Evolutionary conservation across 2,113 vertebrate species (phyloP).

Genomic region (Azemiops feae): DNA sequence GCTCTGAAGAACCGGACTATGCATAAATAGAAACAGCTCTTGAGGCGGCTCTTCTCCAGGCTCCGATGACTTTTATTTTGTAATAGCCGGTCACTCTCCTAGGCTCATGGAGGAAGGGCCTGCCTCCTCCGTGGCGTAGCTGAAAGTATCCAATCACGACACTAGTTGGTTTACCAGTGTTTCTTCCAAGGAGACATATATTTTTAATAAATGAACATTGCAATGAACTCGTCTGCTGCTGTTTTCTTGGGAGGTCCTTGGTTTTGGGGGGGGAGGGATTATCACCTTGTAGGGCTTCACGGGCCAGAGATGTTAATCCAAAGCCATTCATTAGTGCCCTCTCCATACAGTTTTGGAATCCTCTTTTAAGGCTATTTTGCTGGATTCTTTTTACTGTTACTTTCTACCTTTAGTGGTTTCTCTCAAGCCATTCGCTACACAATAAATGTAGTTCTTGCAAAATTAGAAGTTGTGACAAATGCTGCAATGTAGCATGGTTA

Average conservation of each 20-base stretch:
- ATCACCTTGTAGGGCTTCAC: background rate
- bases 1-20: conserved; percentile 25
- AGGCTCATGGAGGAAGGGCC: conserved; percentile 59
- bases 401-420: background rate
- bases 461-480: background rate
- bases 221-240: conserved; percentile 71
- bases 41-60: conserved; percentile 21
- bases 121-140: conserved; percentile 58
- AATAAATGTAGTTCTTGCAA: background rate
- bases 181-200: conserved; percentile 83
- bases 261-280: background rate
- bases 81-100: conserved; percentile 48
- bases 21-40: conserved; percentile 28
- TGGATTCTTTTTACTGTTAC: background rate
- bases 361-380: background rate
- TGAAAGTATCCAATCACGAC: conserved; percentile 63
- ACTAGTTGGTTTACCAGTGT: conserved; percentile 72
- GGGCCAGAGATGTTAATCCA: background rate
- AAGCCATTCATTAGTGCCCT: background rate
- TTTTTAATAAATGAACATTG: conserved; percentile 84
- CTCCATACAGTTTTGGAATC: background rate
- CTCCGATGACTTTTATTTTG: conserved; percentile 13
- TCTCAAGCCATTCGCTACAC: background rate
- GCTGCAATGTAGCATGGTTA: background rate
- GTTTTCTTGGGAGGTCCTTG: conserved; percentile 48